Conservation (phyloP, 2,113 vertebrate genomes). For the Brachypodius melanocephalos region DNA sequence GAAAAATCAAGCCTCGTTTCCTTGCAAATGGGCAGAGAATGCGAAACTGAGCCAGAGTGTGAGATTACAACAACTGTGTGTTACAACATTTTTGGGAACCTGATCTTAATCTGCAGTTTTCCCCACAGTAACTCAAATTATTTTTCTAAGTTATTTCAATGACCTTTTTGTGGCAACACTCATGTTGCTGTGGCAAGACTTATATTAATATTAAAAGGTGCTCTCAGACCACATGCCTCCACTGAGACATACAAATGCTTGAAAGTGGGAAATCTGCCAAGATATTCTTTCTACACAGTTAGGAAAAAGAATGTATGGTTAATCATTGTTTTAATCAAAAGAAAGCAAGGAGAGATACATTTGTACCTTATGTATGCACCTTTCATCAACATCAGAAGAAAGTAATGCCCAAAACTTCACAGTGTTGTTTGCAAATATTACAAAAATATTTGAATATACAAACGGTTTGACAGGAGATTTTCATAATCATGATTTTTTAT, state of each 20-base stretch:
- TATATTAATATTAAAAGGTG: conserved; percentile 48
- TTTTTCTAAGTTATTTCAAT: not conserved
- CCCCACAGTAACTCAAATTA: not conserved
- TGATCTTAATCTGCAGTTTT: not conserved
- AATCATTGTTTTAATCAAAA: conserved; percentile 28
- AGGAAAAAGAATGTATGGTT: conserved; percentile 29
- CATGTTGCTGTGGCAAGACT: conserved; percentile 14
- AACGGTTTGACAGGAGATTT: not conserved
- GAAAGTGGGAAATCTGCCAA: conserved; percentile 41
- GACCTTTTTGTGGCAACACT: conserved; percentile 24
- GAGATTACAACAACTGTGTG: not conserved
- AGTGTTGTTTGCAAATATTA: not conserved
- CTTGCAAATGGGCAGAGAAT: not conserved
- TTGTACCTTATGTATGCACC: not conserved
- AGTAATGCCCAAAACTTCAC: not conserved
- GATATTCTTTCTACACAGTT: not conserved
- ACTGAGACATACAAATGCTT: not conserved
- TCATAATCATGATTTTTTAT: not conserved
- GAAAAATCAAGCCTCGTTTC: not conserved
- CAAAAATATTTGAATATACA: not conserved
- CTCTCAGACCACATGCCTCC: not conserved
- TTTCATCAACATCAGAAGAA: not conserved
- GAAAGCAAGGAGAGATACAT: not conserved
- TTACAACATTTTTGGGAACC: not conserved
- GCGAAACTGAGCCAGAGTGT: not conserved